Base-by-base conservation (phyloP, 2,113 vertebrate species). In the Zootoca vivipara region DNA sequence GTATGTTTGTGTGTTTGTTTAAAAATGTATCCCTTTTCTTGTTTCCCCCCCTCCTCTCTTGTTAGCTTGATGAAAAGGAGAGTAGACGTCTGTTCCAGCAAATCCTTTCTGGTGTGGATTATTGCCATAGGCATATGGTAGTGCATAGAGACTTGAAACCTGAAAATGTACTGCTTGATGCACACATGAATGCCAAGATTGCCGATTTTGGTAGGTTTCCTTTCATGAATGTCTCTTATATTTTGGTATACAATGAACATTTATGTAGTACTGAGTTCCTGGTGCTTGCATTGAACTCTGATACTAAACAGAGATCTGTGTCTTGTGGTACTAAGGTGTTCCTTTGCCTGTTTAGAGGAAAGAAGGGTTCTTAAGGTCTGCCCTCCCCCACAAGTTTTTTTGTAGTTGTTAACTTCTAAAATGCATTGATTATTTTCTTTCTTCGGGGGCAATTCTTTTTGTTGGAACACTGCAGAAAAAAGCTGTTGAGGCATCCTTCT, bases 181-280 rank as follows among this genome's bases (percentile, higher is more conserved):
- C 99, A 30, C 98, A 99, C 88, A 99, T 99, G 99, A 99, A 99
- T 91, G 99, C 99, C 80, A 99, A 99, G 96, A 99, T 99, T 87
- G 99, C 99, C 62, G 99, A 99, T 93, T 99, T 99, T 40, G 99
- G 99, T 99, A 95, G 96, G 98, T 79, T 52, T 22, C 69, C 2
- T 82, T 69, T 83, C 33, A 88, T 77, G 16, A 28, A 2, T 30
- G 26, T 22, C 24, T 67, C 77, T 86, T 56, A 62, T 18, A 20
- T 24, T 40, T 1, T 83, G 62, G 5, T 87, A 84, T 1, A 62
- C 28, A 13, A 35, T 91, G 8, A 69, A 88, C 2, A 0, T 72
- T 72, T 56, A 38, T 9, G 0, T 26, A 20, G 1, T 26, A 38
- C 6, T 12, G 64, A n/a, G 28, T 64, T 78, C 78, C 40, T 69